Conservation (phyloP, 2,113 vertebrate species). For the Oplegnathus fasciatus region DNA sequence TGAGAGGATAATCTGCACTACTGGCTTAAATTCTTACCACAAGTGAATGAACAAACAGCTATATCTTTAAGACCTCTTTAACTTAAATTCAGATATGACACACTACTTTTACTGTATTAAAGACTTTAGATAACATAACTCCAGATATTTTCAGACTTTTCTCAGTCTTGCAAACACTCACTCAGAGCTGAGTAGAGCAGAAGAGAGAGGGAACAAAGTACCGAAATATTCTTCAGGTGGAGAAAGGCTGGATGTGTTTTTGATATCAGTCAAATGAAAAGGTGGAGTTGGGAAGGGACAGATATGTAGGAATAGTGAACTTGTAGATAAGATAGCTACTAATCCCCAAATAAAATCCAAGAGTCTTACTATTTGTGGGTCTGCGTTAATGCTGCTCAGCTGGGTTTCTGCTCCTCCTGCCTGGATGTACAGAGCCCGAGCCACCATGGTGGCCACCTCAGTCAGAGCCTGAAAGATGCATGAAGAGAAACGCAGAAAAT, state of each 20-base stretch:
- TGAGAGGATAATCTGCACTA: background rate
- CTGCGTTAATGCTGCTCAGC: constrained; percentile 81
- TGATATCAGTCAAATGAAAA: background rate
- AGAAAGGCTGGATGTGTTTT: background rate
- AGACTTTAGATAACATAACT: background rate
- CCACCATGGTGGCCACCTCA: constrained; percentile 89
- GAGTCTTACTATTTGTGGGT: constrained; percentile 86
- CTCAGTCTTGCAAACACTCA: no score
- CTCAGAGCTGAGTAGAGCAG: background rate
- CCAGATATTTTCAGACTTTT: no score
- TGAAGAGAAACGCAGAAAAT: background rate
- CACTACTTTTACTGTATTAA: background rate
- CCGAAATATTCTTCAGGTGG: background rate
- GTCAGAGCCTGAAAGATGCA: constrained; percentile 85
- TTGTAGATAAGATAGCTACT: background rate
- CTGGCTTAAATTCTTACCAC: background rate
- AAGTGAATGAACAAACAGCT: background rate
- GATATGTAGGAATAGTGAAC: background rate
- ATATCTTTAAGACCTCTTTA: background rate
- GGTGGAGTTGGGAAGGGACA: background rate
- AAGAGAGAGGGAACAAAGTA: background rate
- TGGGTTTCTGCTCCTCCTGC: constrained; percentile 83
- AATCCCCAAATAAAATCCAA: background rate
- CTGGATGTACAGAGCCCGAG: constrained; percentile 88
- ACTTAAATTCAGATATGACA: background rate